phyloP scores from a whole-genome alignment of 1,140 invertebrate species.

The Dryas iulia region DNA sequence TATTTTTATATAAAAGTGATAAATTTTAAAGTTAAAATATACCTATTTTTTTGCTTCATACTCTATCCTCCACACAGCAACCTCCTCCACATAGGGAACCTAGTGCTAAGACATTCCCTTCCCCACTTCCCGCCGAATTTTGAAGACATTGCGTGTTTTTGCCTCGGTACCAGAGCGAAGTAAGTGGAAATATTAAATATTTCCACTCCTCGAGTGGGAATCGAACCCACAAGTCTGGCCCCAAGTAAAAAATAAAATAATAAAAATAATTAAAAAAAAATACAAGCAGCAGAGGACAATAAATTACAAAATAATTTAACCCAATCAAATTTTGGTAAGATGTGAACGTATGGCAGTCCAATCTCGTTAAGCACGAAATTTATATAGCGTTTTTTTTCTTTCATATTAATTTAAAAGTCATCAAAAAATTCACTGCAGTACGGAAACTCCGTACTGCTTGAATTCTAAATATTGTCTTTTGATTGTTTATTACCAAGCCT shows the following conservation, averaged over 20 bases:
- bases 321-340: neutral
- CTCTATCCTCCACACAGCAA: neutral
- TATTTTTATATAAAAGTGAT: neutral
- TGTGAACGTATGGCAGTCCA: neutral
- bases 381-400: neutral
- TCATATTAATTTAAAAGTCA: too few species aligned
- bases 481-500: too few species aligned
- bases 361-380: neutral
- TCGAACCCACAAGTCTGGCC: too few species aligned
- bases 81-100: neutral
- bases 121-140: neutral
- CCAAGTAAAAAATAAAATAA: too few species aligned
- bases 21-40: neutral
- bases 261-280: too few species aligned
- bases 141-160: too few species aligned
- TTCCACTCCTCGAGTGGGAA: too few species aligned
- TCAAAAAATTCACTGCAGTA: too few species aligned
- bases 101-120: neutral
- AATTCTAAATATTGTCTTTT: too few species aligned
- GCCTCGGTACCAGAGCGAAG: too few species aligned
- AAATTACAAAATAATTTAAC: neutral
- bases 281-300: neutral
- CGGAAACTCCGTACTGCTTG: too few species aligned
- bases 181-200: too few species aligned
- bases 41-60: neutral